These are phyloP conservation scores for Notiomystis cincta DNA, from an alignment of 2,113 vertebrate genomes.

Conservation along the genomic window DNA sequence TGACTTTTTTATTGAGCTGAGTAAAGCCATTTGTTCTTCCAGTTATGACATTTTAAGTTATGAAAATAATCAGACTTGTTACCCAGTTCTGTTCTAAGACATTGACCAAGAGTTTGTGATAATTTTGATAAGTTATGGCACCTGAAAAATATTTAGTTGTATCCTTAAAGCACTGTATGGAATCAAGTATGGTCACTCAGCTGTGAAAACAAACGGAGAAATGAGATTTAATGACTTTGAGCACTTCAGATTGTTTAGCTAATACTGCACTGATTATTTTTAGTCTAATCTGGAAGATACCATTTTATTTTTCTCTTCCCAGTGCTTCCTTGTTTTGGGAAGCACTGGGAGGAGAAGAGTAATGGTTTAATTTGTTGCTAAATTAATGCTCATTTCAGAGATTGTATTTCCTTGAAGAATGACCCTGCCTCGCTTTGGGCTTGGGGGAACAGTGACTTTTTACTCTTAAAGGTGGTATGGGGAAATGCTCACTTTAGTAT, in stretches of 20 bases:
- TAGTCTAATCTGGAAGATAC: background rate
- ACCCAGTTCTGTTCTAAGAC: background rate
- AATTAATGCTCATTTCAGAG: background rate
- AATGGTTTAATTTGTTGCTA: background rate
- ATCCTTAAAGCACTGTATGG: background rate
- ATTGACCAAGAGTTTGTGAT: background rate
- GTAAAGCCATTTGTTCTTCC: background rate
- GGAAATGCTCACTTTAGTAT: fast-evolving
- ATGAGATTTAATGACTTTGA: background rate
- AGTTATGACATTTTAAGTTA: background rate
- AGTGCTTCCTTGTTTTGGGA: background rate
- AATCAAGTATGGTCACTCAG: background rate
- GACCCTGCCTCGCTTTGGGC: background rate
- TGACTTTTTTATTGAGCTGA: background rate
- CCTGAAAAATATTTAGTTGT: background rate
- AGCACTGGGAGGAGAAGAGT: background rate
- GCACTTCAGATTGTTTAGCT: background rate
- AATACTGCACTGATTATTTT: background rate
- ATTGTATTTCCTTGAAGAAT: background rate
- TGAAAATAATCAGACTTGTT: background rate
- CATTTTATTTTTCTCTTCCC: background rate
- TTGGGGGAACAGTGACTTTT: background rate
- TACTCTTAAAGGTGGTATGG: background rate
- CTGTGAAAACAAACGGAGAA: slow-evolving; percentile 20
- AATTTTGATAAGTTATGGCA: background rate